Evolutionary conservation across 2,888 invertebrate genomes (phyloP).

Genomic region (Pyrrhia umbra): DNA sequence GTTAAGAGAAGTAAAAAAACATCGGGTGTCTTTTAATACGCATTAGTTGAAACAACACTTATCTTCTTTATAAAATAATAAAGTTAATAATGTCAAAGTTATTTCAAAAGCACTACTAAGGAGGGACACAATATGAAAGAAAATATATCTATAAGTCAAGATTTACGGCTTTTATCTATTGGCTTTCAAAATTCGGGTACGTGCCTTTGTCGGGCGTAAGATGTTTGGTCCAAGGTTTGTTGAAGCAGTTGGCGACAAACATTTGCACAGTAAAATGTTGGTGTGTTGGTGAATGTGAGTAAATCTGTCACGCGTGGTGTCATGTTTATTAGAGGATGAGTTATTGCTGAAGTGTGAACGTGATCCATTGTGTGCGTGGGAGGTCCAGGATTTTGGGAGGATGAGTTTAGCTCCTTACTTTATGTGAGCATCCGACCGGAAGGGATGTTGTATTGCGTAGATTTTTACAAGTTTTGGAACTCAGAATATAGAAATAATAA

Average conservation of each 20-base stretch:
- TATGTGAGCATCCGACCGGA: slow-evolving; percentile 15
- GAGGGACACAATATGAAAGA: slow-evolving; percentile 36
- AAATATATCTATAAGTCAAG: slow-evolving; percentile 48
- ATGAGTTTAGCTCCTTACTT: slow-evolving; percentile 27
- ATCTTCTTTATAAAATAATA: background rate
- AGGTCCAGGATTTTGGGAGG: slow-evolving; percentile 28
- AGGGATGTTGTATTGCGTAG: slow-evolving; percentile 26
- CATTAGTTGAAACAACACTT: background rate
- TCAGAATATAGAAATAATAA: slow-evolving; percentile 8
- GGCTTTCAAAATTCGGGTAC: slow-evolving; percentile 51
- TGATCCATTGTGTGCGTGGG: slow-evolving; percentile 35
- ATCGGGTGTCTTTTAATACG: background rate
- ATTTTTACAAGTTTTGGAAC: slow-evolving; percentile 12
- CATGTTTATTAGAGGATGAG: slow-evolving; percentile 52
- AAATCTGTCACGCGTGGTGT: slow-evolving; percentile 44
- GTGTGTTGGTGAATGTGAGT: slow-evolving; percentile 29
- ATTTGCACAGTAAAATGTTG: slow-evolving; percentile 7
- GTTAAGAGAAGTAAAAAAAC: background rate
- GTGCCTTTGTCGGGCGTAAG: slow-evolving; percentile 30
- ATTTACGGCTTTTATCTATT: slow-evolving; percentile 62
- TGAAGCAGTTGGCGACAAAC: slow-evolving; percentile 20
- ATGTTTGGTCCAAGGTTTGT: slow-evolving; percentile 34
- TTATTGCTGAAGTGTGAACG: slow-evolving; percentile 45
- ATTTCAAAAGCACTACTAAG: slow-evolving; percentile 13
- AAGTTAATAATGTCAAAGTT: slow-evolving; percentile 3